phyloP scores from a whole-genome alignment of 2,797 vertebrate genomes.

The Sebastes hubbsi region DNA sequence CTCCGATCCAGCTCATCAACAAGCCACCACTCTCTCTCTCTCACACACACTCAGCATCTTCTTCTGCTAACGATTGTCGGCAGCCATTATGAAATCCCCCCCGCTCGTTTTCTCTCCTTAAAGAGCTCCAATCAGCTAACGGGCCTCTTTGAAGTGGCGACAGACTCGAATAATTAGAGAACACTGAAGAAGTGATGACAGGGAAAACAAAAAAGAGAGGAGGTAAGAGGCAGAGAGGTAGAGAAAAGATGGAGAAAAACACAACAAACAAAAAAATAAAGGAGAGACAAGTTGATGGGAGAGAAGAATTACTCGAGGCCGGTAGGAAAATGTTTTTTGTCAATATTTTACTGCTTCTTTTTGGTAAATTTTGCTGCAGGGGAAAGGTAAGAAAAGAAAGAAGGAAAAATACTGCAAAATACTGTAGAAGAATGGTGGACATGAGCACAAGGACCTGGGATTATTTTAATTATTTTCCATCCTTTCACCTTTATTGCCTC shows the following conservation, averaged over 20 bases:
- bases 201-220: background rate
- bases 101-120: conserved; percentile 39
- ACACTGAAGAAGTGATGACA: conserved; percentile 26
- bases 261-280: background rate
- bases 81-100: conserved; percentile 46
- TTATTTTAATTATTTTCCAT: conserved; percentile 33
- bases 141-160: conserved; percentile 52
- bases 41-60: background rate
- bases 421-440: background rate
- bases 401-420: background rate
- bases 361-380: background rate
- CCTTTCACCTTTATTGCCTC: conserved; percentile 3
- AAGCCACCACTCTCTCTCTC: background rate
- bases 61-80: conserved; percentile 29
- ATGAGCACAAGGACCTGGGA: background rate
- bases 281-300: background rate
- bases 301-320: background rate
- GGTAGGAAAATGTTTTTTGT: background rate
- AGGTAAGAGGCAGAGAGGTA: background rate
- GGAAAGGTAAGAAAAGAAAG: background rate
- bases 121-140: conserved; percentile 62
- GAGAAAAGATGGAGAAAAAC: background rate
- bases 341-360: conserved; percentile 13
- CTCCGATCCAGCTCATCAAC: background rate
- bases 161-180: conserved; percentile 55